phyloP scores from a whole-genome alignment of 1,140 invertebrate genomes.

The Drosophila tropicalis region DNA sequence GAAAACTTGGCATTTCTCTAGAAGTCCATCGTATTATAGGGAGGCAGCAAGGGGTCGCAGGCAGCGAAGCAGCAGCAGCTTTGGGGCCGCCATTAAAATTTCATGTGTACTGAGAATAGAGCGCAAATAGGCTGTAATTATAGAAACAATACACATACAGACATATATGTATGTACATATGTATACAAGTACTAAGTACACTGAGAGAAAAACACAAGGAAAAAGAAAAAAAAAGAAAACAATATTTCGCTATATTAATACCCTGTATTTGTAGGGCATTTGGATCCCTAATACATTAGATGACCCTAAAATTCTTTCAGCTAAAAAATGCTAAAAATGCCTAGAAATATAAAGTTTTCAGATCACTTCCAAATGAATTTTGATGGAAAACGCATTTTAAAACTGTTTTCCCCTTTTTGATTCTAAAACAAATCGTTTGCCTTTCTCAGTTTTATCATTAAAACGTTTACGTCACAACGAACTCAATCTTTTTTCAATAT shows the following conservation, averaged over 20 bases:
- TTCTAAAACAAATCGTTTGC: no score
- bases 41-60: background rate
- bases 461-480: no score
- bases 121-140: conserved; percentile 68
- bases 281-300: no score
- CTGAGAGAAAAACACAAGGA: background rate
- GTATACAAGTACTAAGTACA: conserved; percentile 2
- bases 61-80: conserved; percentile 12
- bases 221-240: background rate
- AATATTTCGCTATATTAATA: no score
- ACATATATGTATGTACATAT: background rate
- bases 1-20: conserved; percentile 12
- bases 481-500: no score
- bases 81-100: conserved; percentile 52
- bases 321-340: background rate
- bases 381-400: no score
- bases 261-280: background rate
- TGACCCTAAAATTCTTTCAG: background rate
- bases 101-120: conserved; percentile 64
- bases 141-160: conserved; percentile 56
- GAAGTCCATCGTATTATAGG: background rate
- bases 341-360: no score
- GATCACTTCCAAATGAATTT: no score
- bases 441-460: no score
- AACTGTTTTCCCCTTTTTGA: no score